A percentile compares a stretch with the other conserved stretches of the same genome.
phyloP scores from a whole-genome alignment of 1,140 invertebrate genomes.

The Pteromalus puparum region DNA sequence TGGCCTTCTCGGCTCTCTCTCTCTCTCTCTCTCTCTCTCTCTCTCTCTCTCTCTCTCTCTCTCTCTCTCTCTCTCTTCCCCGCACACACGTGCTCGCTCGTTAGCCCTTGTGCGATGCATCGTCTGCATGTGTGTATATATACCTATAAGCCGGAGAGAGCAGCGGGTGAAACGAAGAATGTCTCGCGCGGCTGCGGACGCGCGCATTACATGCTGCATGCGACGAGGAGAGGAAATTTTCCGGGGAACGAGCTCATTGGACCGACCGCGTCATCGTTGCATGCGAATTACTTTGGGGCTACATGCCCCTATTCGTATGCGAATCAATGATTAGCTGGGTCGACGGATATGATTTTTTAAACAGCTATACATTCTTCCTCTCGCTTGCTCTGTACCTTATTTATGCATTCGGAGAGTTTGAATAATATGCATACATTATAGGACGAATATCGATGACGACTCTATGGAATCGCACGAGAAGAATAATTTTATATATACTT shows the following conservation, averaged over 20 bases:
- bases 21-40: background rate
- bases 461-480: background rate
- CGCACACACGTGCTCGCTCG: slow-evolving; percentile 35
- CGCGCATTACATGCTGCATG: slow-evolving; percentile 52
- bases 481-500: background rate
- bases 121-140: too few relatives aligned
- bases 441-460: background rate
- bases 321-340: slow-evolving; percentile 20
- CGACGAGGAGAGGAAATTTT: slow-evolving; percentile 24
- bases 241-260: background rate
- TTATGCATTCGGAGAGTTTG: background rate
- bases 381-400: background rate
- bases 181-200: slow-evolving; percentile 38
- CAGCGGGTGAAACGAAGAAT: slow-evolving; percentile 46
- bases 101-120: background rate
- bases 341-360: background rate
- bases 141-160: background rate
- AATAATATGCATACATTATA: background rate
- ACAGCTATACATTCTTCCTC: background rate
- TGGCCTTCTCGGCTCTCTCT: slow-evolving; percentile 1
- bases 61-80: background rate
- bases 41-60: background rate
- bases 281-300: background rate
- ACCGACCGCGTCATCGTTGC: background rate
- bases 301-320: background rate